phyloP scores from a whole-genome alignment of 2,888 invertebrate species.

The Campoplex nolae region DNA sequence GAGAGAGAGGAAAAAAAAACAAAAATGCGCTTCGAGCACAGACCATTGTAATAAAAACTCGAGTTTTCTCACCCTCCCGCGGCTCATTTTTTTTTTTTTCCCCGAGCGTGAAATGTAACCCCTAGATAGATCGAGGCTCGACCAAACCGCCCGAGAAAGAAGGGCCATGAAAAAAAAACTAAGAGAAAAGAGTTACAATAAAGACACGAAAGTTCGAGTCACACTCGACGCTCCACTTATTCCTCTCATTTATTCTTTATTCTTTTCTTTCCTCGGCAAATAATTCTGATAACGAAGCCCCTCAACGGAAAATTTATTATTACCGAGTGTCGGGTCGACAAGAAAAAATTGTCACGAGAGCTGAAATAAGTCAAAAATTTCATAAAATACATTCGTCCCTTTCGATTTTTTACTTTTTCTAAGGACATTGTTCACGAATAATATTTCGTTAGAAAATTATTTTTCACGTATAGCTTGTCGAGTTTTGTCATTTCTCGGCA shows the following conservation, averaged over 20 bases:
- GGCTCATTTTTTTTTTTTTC: slow-evolving; percentile 2
- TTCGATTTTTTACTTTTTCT: background rate
- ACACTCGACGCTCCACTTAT: background rate
- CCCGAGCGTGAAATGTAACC: slow-evolving; percentile 56
- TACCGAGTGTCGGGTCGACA: slow-evolving; percentile 16
- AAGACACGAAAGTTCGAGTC: slow-evolving; percentile 1
- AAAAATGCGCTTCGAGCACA: slow-evolving; percentile 24
- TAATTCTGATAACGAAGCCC: slow-evolving; percentile 48
- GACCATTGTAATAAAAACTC: slow-evolving; percentile 52
- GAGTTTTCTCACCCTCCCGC: slow-evolving; percentile 37
- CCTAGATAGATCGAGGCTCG: slow-evolving; percentile 39
- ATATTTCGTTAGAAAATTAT: background rate
- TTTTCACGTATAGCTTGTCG: background rate
- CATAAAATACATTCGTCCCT: background rate
- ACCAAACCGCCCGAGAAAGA: slow-evolving; percentile 16
- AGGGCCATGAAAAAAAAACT: background rate
- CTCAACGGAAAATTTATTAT: slow-evolving; percentile 47
- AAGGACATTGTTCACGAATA: background rate
- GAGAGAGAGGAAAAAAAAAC: background rate
- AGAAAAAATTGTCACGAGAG: slow-evolving; percentile 3
- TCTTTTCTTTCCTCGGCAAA: slow-evolving; percentile 17
- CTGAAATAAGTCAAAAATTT: background rate
- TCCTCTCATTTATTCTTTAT: background rate
- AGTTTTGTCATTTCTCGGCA: background rate
- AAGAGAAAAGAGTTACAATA: slow-evolving; percentile 3